Percentiles rank a stretch among this genome's conserved stretches.
These are phyloP conservation scores for Calliopum simillimum DNA, from an alignment of 2,888 invertebrate genomes.

Conservation along the genomic window DNA sequence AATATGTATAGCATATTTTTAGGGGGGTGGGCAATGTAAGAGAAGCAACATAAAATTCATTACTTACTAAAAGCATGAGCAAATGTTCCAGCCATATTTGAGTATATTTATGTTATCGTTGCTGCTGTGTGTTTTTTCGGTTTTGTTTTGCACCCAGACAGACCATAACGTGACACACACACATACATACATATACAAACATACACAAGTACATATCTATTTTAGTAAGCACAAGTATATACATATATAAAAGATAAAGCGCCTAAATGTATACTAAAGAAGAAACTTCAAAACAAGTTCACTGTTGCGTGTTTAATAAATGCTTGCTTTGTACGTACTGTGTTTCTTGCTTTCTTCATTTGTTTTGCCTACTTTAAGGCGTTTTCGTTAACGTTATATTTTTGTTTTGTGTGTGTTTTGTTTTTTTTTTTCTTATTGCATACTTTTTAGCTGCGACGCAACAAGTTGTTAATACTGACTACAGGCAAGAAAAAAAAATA, in stretches of 20 bases:
- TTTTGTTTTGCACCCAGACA: too few relatives aligned
- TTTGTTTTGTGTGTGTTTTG: too few relatives aligned
- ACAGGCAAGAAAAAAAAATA: background rate
- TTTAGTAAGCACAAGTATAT: background rate
- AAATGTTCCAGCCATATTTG: background rate
- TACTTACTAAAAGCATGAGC: background rate
- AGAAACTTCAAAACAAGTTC: background rate
- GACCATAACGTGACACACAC: background rate
- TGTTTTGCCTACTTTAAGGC: too few relatives aligned
- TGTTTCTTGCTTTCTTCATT: background rate
- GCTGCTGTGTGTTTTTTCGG: too few relatives aligned
- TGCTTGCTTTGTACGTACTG: background rate
- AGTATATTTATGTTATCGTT: background rate
- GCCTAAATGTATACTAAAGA: constrained; percentile 14
- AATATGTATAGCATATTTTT: background rate
- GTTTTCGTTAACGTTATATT: background rate
- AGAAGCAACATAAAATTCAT: too few relatives aligned
- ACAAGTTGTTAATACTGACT: constrained; percentile 15
- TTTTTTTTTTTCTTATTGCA: background rate
- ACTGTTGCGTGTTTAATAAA: background rate
- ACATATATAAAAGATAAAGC: background rate
- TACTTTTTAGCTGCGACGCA: background rate
- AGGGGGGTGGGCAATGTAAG: background rate
- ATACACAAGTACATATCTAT: background rate
- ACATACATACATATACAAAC: background rate